These are phyloP conservation scores for Conomelus anceps DNA, from an alignment of 2,888 invertebrate genomes.

Conservation along the genomic window DNA sequence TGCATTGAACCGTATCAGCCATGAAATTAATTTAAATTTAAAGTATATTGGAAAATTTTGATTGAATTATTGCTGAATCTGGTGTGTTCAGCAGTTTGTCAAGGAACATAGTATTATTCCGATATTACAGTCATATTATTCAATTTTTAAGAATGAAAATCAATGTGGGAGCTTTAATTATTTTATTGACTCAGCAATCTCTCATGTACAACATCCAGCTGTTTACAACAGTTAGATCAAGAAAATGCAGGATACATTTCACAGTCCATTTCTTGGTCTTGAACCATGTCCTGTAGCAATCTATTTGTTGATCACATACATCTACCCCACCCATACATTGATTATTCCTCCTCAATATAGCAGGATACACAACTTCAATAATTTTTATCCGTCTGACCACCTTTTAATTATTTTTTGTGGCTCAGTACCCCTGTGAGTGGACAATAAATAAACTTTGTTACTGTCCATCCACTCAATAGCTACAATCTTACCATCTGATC, in stretches of 20 bases:
- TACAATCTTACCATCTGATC: not conserved
- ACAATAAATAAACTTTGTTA: not conserved
- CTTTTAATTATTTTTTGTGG: constrained; percentile 1
- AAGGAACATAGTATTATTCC: no score
- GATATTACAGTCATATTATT: no score
- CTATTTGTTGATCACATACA: constrained; percentile 15
- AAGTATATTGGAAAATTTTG: no score
- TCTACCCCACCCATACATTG: constrained; percentile 10
- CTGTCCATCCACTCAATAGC: constrained; percentile 7
- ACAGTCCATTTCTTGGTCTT: constrained; percentile 8
- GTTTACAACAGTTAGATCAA: constrained; percentile 10
- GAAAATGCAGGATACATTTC: constrained; percentile 11
- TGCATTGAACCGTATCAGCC: no score
- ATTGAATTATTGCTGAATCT: no score
- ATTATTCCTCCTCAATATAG: not conserved
- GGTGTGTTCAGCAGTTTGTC: no score
- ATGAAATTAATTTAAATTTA: no score
- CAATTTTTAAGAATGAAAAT: no score
- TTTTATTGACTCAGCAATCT: not conserved
- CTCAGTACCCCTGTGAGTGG: not conserved
- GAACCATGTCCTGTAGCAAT: constrained; percentile 7
- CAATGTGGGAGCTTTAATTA: no score
- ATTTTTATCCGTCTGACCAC: constrained; percentile 5
- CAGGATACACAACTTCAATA: not conserved
- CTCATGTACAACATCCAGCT: constrained; percentile 6